phyloP scores from a whole-genome alignment of 1,140 invertebrate genomes.

The Tetraneura akinire region DNA sequence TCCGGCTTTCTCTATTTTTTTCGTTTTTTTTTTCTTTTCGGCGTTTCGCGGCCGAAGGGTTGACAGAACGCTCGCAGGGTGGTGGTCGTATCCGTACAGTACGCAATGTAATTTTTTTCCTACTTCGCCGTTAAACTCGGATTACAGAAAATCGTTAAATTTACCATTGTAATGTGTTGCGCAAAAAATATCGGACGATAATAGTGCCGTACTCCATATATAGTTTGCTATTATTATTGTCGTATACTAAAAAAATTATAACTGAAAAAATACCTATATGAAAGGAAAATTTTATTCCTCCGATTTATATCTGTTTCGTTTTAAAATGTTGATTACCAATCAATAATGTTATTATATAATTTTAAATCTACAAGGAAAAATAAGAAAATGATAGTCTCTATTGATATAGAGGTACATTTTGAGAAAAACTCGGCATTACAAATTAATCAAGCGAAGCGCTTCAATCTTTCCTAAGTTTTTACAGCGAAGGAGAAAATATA shows the following conservation, averaged over 20 bases:
- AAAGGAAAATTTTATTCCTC: no score
- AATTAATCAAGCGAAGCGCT: no score
- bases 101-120: slow-evolving; percentile 21
- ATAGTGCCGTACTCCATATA: neutral
- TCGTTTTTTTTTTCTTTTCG: slow-evolving; percentile 12
- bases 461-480: no score
- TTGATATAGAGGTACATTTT: no score
- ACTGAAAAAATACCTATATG: no score
- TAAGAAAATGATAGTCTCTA: no score
- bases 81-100: neutral
- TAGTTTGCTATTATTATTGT: slow-evolving; percentile 14
- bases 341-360: no score
- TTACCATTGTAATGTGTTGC: slow-evolving; percentile 31
- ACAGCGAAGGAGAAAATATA: no score
- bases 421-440: no score
- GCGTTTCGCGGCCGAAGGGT: neutral
- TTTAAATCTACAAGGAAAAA: no score
- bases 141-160: slow-evolving; percentile 38
- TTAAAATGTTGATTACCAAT: no score
- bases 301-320: no score
- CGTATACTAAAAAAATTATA: neutral
- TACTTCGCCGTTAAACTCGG: slow-evolving; percentile 23
- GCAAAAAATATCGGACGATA: slow-evolving; percentile 13
- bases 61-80: neutral
- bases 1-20: neutral